phyloP scores from a whole-genome alignment of 2,113 vertebrate genomes.

The Tauraco erythrolophus region DNA sequence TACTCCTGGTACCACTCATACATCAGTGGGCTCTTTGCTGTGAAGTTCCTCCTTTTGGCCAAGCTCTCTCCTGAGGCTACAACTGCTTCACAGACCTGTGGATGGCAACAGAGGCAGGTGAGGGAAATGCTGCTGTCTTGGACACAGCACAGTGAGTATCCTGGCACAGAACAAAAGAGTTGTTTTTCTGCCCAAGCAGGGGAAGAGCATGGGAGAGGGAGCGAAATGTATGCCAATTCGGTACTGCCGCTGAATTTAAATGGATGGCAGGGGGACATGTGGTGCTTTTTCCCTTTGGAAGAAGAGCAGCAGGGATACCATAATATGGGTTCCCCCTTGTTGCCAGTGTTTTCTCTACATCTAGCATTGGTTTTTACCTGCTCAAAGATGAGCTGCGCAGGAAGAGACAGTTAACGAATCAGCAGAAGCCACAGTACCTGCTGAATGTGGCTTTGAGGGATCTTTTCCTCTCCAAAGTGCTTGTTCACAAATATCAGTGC shows the following conservation, averaged over 20 bases:
- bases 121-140: background rate
- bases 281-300: background rate
- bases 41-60: constrained; percentile 84
- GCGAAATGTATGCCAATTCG: background rate
- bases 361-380: background rate
- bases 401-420: background rate
- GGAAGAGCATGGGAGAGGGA: background rate
- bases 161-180: background rate
- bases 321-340: background rate
- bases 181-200: background rate
- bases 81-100: constrained; percentile 86
- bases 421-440: constrained; percentile 78
- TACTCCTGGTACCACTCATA: constrained; percentile 97
- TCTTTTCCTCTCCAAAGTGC: constrained; percentile 88
- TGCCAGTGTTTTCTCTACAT: background rate
- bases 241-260: background rate
- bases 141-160: background rate
- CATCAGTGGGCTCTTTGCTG: constrained; percentile 89
- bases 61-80: constrained; percentile 88
- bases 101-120: background rate
- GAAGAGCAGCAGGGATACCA: background rate
- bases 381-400: background rate
- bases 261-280: rapidly evolving
- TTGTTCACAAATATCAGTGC: constrained; percentile 92
- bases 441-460: constrained; percentile 89